These are phyloP conservation scores for Hypomesus transpacificus DNA, from an alignment of 2,113 vertebrate species.

Conservation along the genomic window DNA sequence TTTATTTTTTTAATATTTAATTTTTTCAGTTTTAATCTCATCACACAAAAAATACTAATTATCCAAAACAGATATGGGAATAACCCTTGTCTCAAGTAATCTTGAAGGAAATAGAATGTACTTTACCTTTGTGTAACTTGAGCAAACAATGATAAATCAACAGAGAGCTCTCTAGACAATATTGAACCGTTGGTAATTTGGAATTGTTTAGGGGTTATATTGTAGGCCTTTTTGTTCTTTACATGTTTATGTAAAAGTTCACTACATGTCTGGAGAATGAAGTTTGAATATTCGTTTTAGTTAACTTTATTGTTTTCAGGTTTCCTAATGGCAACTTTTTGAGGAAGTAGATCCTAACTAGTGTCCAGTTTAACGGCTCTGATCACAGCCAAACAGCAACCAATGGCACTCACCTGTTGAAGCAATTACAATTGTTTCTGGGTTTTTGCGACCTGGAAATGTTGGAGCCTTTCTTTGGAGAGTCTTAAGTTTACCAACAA, in stretches of 20 bases:
- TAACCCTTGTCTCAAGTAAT: not conserved
- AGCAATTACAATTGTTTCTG: conserved; percentile 37
- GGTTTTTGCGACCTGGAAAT: conserved; percentile 13
- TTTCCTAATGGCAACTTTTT: not conserved
- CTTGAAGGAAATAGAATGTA: conserved; percentile 1
- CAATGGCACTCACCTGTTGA: conserved; percentile 57
- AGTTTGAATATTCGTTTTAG: not conserved
- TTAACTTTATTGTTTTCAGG: not conserved
- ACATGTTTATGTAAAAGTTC: too few relatives aligned
- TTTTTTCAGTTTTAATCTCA: not conserved
- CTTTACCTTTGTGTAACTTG: not conserved
- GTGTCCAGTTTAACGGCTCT: conserved; percentile 15
- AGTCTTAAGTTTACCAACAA: not conserved
- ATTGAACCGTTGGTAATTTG: not conserved
- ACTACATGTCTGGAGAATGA: too few relatives aligned
- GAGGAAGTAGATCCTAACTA: not conserved
- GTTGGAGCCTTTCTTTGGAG: conserved; percentile 2
- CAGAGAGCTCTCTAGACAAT: not conserved
- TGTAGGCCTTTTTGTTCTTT: too few relatives aligned
- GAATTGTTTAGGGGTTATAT: not conserved
- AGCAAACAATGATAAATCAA: conserved; percentile 4
- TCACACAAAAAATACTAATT: too few relatives aligned
- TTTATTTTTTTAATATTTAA: not conserved
- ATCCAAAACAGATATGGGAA: too few relatives aligned
- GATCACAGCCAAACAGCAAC: conserved; percentile 45